A percentile compares a stretch with the other conserved stretches of the same genome.
These are phyloP conservation scores for Lucifuga dentata DNA, from an alignment of 2,113 vertebrate species.

Conservation along the genomic window DNA sequence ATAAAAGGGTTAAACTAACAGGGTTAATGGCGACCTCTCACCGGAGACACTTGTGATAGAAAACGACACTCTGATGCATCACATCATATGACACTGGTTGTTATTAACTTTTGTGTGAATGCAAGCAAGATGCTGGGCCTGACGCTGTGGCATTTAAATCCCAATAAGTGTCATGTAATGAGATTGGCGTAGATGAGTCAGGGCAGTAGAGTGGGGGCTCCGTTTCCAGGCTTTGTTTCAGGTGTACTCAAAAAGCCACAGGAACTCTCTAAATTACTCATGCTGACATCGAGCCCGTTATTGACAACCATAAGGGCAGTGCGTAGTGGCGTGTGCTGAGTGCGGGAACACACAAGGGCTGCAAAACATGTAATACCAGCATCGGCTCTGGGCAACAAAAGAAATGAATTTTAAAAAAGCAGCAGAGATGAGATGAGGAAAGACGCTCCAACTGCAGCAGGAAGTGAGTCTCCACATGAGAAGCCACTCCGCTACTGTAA, in stretches of 20 bases:
- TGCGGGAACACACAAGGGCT: slow-evolving; percentile 16
- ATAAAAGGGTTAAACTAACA: background rate
- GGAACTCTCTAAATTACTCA: slow-evolving; percentile 53
- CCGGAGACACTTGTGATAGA: background rate
- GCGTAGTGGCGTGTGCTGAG: slow-evolving; percentile 35
- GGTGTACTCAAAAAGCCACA: slow-evolving; percentile 55
- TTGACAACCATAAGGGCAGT: slow-evolving; percentile 35
- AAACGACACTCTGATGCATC: background rate
- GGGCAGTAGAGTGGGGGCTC: slow-evolving; percentile 51
- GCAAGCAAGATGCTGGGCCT: slow-evolving; percentile 11
- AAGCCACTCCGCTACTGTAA: slow-evolving; percentile 49
- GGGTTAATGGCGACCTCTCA: background rate
- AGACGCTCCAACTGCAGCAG: slow-evolving; percentile 13
- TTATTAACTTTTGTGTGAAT: slow-evolving; percentile 12
- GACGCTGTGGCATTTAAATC: slow-evolving; percentile 54
- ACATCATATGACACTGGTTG: background rate
- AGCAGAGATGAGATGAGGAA: slow-evolving; percentile 1
- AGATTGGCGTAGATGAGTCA: slow-evolving; percentile 51
- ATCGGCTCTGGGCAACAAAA: slow-evolving; percentile 6
- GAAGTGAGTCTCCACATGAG: slow-evolving; percentile 40
- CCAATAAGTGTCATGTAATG: slow-evolving; percentile 53
- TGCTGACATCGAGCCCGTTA: slow-evolving; percentile 49
- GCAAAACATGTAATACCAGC: slow-evolving; percentile 14
- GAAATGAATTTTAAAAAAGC: background rate
- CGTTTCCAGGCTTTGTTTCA: slow-evolving; percentile 61